Evolutionary conservation across 2,888 invertebrate genomes (phyloP).

Genomic region (Andrena dorsata): DNA sequence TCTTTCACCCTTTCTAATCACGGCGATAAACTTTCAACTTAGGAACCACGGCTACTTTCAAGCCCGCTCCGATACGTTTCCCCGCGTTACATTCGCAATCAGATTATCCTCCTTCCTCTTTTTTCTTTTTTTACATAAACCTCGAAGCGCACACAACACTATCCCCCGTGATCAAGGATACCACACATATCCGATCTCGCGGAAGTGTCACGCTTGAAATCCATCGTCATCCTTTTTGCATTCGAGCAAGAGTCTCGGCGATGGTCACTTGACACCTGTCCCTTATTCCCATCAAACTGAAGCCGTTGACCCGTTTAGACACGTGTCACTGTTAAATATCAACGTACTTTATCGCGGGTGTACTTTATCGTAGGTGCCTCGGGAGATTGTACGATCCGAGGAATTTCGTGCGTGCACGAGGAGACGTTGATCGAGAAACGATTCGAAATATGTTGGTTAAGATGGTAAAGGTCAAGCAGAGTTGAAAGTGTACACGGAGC

Average conservation of each 20-base stretch:
- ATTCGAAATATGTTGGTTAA: constrained; percentile 33
- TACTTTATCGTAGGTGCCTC: neutral
- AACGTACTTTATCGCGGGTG: constrained; percentile 19
- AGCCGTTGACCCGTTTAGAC: constrained; percentile 56
- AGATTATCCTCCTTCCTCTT: neutral
- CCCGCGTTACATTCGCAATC: neutral
- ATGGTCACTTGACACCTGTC: constrained; percentile 50
- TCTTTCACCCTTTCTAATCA: constrained; percentile 55
- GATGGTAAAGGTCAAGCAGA: constrained; percentile 66
- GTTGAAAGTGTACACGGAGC: constrained; percentile 58
- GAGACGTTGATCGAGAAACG: neutral
- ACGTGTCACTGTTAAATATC: constrained; percentile 55
- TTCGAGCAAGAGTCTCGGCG: constrained; percentile 39
- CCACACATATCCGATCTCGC: constrained; percentile 46
- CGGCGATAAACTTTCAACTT: constrained; percentile 36
- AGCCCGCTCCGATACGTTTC: neutral
- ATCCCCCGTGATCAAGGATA: constrained; percentile 42
- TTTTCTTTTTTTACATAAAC: neutral
- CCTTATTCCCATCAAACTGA: constrained; percentile 31
- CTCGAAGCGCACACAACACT: neutral
- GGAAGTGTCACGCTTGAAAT: constrained; percentile 58
- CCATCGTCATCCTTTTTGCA: constrained; percentile 34
- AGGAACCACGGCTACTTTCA: constrained; percentile 20
- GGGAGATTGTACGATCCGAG: constrained; percentile 1
- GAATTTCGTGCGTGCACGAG: constrained; percentile 3